Evolutionary conservation across 92 coral and sea anemone species (phyloP).

Genomic region (Phenganax marumi): DNA sequence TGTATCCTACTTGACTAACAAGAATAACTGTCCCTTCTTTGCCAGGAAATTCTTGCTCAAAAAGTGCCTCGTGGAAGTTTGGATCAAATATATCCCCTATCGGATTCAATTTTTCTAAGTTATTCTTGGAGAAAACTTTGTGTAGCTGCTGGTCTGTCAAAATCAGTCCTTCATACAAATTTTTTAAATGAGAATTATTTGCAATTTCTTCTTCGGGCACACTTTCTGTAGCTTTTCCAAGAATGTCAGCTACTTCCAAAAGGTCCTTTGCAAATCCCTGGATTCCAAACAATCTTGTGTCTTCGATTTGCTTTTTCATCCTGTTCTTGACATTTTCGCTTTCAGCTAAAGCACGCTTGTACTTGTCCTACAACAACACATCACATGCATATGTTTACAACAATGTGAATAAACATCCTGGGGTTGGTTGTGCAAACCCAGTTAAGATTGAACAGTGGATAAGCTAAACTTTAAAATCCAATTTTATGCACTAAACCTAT

Average conservation of each 20-base stretch:
- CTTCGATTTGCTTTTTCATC: conserved; percentile 83
- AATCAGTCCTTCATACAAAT: conserved; percentile 86
- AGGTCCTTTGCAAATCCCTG: conserved; percentile 93
- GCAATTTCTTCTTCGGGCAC: conserved; percentile 80
- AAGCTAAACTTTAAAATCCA: no score
- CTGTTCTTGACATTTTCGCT: conserved; percentile 86
- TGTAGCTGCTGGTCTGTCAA: conserved; percentile 87
- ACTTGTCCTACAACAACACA: conserved; percentile 68
- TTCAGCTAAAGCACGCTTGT: conserved; percentile 91
- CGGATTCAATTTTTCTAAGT: conserved; percentile 83
- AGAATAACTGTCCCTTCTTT: conserved; percentile 89
- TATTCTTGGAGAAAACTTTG: conserved; percentile 87
- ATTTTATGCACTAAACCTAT: no score
- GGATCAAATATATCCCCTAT: conserved; percentile 93
- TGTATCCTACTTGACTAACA: conserved; percentile 92
- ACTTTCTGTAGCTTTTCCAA: conserved; percentile 89
- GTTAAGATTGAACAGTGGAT: no score
- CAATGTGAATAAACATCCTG: background rate
- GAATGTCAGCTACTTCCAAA: conserved; percentile 91
- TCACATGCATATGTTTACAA: background rate
- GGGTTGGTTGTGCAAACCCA: background rate
- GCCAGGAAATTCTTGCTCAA: conserved; percentile 81
- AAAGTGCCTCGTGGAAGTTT: conserved; percentile 89
- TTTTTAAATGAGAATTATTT: conserved; percentile 68
- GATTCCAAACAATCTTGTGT: conserved; percentile 88